A percentile compares a stretch with the other conserved stretches of the same genome.
These are phyloP conservation scores for Plestiodon gilberti DNA, from an alignment of 2,113 vertebrate species.

Conservation along the genomic window DNA sequence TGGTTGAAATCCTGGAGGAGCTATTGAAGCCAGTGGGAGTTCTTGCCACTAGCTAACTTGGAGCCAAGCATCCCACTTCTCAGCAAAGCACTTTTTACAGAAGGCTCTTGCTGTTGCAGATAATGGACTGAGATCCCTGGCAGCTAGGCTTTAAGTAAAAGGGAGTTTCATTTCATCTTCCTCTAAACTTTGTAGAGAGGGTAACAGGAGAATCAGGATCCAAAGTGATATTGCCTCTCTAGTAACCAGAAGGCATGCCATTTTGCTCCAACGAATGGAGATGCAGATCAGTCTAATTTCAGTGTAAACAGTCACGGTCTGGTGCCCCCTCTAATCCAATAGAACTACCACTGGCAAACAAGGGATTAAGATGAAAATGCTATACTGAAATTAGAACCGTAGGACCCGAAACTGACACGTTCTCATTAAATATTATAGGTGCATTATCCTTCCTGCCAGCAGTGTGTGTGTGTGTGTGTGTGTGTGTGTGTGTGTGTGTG, in stretches of 20 bases:
- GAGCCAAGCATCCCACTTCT: background rate
- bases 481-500: background rate
- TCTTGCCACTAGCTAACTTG: constrained; percentile 32
- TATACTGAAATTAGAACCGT: constrained; percentile 68
- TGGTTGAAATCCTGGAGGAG: background rate
- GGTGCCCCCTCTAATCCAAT: constrained; percentile 45
- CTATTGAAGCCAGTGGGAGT: constrained; percentile 3
- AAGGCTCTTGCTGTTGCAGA: constrained; percentile 35
- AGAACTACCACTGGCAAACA: constrained; percentile 50
- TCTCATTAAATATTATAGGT: constrained; percentile 65
- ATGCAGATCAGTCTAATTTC: constrained; percentile 52
- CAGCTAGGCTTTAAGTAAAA: constrained; percentile 32
- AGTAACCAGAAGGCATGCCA: constrained; percentile 17
- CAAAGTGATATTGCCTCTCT: constrained; percentile 40
- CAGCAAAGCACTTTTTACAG: background rate
- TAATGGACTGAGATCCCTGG: constrained; percentile 33
- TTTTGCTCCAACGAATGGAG: constrained; percentile 46
- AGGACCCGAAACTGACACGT: constrained; percentile 48
- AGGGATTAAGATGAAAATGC: constrained; percentile 58
- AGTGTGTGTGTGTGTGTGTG: constrained; percentile 1
- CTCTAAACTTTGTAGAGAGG: constrained; percentile 32
- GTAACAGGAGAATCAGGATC: constrained; percentile 26
- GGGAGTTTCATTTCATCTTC: constrained; percentile 25
- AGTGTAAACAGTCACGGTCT: constrained; percentile 52
- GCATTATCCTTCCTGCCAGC: constrained; percentile 44